Evolutionary conservation across 2,888 invertebrate genomes (phyloP), one percentile per base, ranked within the genome.

Genomic region (Tipula confusa): DNA sequence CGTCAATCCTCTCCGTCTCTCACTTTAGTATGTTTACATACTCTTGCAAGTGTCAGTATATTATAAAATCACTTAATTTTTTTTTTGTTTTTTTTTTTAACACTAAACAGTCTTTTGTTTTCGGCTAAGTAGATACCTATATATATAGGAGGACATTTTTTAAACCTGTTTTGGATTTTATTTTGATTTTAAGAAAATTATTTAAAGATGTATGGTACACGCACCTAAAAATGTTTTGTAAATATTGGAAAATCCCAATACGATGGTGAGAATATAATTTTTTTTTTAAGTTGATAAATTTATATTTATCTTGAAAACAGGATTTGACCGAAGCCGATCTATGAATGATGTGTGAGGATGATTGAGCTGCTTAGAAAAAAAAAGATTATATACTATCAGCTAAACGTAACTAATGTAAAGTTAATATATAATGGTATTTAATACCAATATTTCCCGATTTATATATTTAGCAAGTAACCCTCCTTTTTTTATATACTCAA

Each of bases 141-240:
- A 43, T 15, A 43, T 6, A 43, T 31, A 43, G 2, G 9, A 15
- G 0, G n/a, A n/a, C 1, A 11, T 9, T 13, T 38, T 43, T 43
- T n/a, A 43, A 64, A 64, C 64, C 64, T 64, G 64, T 64, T 64
- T 64, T 11, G 64, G 64, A 64, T 64, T 64, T 64, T 64, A 64
- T 64, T 64, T 24, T 64, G 64, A 64, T 64, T 64, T n/a, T 64
- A 11, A 24, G 15, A 43, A 43, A 24, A 24, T 64, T 64, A 9
- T 9, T 64, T 24, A 7, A 24, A 2, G 24, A 64, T 24, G 64
- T 24, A 33, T 33, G 7, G 6, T 38, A 11, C 48, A 2, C 64
- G 11, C 64, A 64, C 64, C 64, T 64, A 7, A 18, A 9, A 24
- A n/a, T n/a, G n/a, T 24, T 64, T 24, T 38, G 13, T 38, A 1